phyloP scores from a whole-genome alignment of 2,113 vertebrate genomes.

The Panthera tigris region DNA sequence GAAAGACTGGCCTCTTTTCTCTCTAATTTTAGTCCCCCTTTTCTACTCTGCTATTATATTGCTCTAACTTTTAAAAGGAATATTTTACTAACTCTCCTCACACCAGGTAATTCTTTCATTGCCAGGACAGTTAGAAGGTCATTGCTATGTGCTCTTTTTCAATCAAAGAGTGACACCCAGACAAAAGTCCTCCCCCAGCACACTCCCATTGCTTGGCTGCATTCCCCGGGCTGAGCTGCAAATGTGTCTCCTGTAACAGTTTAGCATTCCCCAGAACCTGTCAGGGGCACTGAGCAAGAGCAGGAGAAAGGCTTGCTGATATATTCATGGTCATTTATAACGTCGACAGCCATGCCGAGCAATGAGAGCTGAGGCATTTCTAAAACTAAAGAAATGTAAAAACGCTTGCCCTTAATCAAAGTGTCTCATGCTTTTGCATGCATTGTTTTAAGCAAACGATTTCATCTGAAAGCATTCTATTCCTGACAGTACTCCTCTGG shows the following conservation, averaged over 20 bases:
- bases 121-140: constrained; percentile 39
- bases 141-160: constrained; percentile 43
- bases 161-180: not conserved
- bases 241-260: not conserved
- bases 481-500: not conserved
- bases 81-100: constrained; percentile 28
- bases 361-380: not conserved
- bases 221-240: not conserved
- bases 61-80: not conserved
- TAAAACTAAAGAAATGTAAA: not conserved
- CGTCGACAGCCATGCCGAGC: not conserved
- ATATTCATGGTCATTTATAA: constrained; percentile 20
- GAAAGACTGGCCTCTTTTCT: constrained; percentile 2
- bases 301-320: not conserved
- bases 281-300: not conserved
- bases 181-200: not conserved
- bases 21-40: not conserved
- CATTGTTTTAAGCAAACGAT: not conserved
- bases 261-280: not conserved
- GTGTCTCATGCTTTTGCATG: not conserved
- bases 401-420: not conserved
- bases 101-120: constrained; percentile 40
- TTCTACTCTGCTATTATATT: not conserved
- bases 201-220: not conserved
- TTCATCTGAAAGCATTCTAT: not conserved